Conservation (phyloP, 2,113 vertebrate species). For the Grus americana region DNA sequence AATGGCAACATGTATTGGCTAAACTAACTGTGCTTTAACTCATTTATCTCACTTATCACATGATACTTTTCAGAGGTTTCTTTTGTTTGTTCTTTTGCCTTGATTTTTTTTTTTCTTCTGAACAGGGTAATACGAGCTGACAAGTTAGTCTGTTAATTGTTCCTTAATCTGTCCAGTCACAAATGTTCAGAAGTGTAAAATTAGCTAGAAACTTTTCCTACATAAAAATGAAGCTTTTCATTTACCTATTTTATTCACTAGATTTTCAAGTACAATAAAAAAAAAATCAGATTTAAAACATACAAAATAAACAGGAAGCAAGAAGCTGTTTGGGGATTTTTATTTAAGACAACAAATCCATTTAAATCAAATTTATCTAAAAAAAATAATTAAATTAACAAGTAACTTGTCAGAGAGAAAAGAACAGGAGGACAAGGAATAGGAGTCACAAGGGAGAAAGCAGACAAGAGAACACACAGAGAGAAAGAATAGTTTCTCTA, state of each 20-base stretch:
- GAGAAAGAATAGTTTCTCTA: not conserved
- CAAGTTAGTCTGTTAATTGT: not conserved
- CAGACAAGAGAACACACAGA: not conserved
- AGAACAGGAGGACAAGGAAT: not conserved
- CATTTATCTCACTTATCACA: not conserved
- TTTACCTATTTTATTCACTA: not conserved
- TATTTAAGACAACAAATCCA: not conserved
- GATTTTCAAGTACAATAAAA: not conserved
- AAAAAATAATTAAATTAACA: not conserved
- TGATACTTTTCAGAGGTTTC: fast-evolving
- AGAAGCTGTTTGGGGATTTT: not conserved
- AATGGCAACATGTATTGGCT: not conserved
- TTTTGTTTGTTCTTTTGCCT: not conserved
- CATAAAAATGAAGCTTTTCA: not conserved
- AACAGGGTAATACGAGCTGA: not conserved
- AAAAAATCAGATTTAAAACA: not conserved
- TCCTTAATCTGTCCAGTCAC: not conserved
- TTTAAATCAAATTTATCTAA: not conserved
- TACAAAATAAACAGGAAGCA: not conserved
- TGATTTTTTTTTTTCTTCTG: not conserved
- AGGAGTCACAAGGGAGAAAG: not conserved
- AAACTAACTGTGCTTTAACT: not conserved
- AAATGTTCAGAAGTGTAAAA: not conserved
- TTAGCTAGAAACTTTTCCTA: not conserved
- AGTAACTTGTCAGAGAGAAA: not conserved